Base-by-base conservation (phyloP, 2,888 invertebrate species). In the Pharmacophagus antenor region DNA sequence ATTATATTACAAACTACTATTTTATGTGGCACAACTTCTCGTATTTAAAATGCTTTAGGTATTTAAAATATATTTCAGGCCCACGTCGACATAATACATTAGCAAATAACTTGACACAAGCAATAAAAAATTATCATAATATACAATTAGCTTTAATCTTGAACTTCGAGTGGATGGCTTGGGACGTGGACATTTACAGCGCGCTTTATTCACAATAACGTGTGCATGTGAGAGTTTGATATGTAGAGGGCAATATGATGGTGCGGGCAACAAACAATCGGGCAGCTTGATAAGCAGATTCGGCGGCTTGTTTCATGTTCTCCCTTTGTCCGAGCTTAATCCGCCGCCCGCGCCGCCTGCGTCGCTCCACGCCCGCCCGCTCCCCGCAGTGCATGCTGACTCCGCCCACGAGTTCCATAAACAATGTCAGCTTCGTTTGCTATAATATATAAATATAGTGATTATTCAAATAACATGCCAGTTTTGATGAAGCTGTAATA, bases 261-360 rank as follows among this genome's bases (percentile, higher is more conserved):
- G 70, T 72, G 77, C 81, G 82, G 82, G 76, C 80, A 74, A 75
- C 83, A 77, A 83, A 88, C 87, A 88, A 85, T 87, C 81, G 68
- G 68, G 67, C 80, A 77, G 79, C 72, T 79, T 75, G 88, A 88
- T 89, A 88, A 87, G 86, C 73, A 84, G 85, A 85, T 85, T 84
- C 79, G 84, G 82, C 89, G 89, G 88, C 78, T 65, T 82, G 72
- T 88, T 88, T 89, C 76, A 88, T 83, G 85, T 85, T 62, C 71
- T 71, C 78, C 84, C 85, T 89, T 88, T 88, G 86, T 86, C 84
- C 81, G 76, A 78, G 75, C 70, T 69, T 85, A 81, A 85, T 83
- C 84, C 84, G 79, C 88, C 84, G 84, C 79, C 71, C 64, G 63
- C 65, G 64, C 63, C 61, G 55, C 56, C 51, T 55, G 54, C 42